Conservation (phyloP, 2,888 invertebrate species). For the Scaptomyza tumidula region DNA sequence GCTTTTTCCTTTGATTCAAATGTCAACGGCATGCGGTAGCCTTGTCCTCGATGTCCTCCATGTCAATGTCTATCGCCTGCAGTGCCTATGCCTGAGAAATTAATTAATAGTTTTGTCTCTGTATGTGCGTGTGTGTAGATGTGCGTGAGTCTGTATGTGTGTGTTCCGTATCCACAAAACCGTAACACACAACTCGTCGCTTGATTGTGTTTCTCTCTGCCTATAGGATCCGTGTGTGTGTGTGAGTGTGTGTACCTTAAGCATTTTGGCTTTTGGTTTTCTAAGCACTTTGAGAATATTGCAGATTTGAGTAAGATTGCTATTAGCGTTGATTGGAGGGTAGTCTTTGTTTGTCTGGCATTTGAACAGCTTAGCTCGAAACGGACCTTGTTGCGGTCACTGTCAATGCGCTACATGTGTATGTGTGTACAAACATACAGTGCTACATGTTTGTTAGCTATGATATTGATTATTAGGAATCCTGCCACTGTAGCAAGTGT, state of each 20-base stretch:
- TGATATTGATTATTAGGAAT: constrained; percentile 13
- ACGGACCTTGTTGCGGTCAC: constrained; percentile 59
- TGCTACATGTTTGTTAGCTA: background rate
- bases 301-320: constrained; percentile 48
- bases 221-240: constrained; percentile 1
- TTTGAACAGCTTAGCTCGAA: constrained; percentile 38
- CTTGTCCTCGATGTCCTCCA: constrained; percentile 21
- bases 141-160: background rate
- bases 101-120: constrained; percentile 68
- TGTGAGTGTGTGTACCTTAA: constrained; percentile 25
- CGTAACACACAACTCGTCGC: constrained; percentile 4
- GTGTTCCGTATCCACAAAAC: constrained; percentile 1
- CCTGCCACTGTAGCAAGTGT: constrained; percentile 7
- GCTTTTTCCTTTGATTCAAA: constrained; percentile 64
- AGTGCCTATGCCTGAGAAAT: constrained; percentile 62
- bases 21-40: constrained; percentile 65
- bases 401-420: constrained; percentile 7
- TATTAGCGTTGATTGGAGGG: constrained; percentile 71
- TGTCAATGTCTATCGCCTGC: constrained; percentile 54
- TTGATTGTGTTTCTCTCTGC: constrained; percentile 1
- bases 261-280: constrained; percentile 72
- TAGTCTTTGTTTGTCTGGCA: constrained; percentile 65
- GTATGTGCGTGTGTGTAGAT: constrained; percentile 3
- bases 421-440: background rate
- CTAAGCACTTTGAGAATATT: constrained; percentile 61